These are phyloP conservation scores for Papilio aristodemus DNA, from an alignment of 1,140 invertebrate species.

Conservation along the genomic window DNA sequence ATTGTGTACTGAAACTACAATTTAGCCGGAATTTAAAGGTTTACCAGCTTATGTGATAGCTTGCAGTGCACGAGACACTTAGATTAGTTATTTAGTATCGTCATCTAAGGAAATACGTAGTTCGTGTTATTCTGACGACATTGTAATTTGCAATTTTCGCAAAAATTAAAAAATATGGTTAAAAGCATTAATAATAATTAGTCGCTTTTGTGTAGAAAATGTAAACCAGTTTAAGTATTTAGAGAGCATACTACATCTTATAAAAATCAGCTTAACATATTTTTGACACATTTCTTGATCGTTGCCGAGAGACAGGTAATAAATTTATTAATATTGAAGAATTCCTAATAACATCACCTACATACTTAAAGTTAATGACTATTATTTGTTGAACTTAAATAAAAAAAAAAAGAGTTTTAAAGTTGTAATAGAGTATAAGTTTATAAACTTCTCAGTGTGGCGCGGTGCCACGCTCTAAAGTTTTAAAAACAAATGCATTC, in stretches of 20 bases:
- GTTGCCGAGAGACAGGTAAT: too few relatives aligned
- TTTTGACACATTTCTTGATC: too few relatives aligned
- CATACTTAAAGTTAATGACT: not conserved
- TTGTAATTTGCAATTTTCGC: not conserved
- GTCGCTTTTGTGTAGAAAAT: too few relatives aligned
- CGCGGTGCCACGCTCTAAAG: not conserved
- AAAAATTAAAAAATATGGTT: not conserved
- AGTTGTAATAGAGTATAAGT: not conserved
- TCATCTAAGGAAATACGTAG: not conserved
- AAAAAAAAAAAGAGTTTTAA: not conserved
- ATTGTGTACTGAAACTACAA: not conserved
- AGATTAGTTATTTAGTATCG: not conserved
- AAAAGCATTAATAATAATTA: too few relatives aligned
- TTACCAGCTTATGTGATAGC: not conserved
- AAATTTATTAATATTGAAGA: too few relatives aligned
- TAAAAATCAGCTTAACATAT: too few relatives aligned
- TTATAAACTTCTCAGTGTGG: not conserved
- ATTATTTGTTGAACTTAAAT: not conserved
- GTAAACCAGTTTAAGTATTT: too few relatives aligned
- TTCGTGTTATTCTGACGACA: not conserved
- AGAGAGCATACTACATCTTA: too few relatives aligned
- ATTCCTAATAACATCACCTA: not conserved
- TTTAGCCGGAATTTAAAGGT: not conserved
- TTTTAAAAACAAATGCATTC: conserved; percentile 5
- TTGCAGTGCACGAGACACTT: not conserved